These are phyloP conservation scores for Yponomeuta cagnagella DNA, from an alignment of 2,888 invertebrate species.

Conservation along the genomic window DNA sequence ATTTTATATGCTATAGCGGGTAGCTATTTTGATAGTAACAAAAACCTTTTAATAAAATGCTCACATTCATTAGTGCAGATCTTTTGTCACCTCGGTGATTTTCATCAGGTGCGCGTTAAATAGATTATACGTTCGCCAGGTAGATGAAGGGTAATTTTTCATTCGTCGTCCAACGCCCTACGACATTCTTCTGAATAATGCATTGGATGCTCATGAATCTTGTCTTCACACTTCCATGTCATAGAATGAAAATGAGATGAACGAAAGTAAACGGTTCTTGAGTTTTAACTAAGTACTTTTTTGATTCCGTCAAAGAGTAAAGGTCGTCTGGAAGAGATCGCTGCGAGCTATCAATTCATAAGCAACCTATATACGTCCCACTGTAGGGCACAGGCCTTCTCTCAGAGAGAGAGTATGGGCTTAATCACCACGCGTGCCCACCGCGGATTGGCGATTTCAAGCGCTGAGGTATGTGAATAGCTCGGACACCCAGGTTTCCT, in stretches of 20 bases:
- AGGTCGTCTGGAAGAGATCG: too few relatives aligned
- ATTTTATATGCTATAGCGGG: too few relatives aligned
- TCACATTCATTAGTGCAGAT: not conserved
- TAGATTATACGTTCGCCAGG: not conserved
- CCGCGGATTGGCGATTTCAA: too few relatives aligned
- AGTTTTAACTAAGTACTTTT: not conserved
- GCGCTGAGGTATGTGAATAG: too few relatives aligned
- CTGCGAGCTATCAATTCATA: too few relatives aligned
- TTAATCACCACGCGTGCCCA: too few relatives aligned
- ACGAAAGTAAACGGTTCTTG: not conserved
- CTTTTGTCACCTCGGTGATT: constrained; percentile 5
- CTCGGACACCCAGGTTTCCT: too few relatives aligned
- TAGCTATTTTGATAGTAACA: not conserved
- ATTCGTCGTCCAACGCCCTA: constrained; percentile 29
- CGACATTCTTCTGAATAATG: constrained; percentile 37
- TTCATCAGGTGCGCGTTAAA: constrained; percentile 1
- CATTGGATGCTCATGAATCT: constrained; percentile 22
- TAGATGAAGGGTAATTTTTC: constrained; percentile 26
- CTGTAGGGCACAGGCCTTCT: too few relatives aligned
- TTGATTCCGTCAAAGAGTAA: too few relatives aligned
- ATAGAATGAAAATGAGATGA: not conserved
- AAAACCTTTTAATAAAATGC: not conserved
- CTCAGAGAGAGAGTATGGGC: too few relatives aligned
- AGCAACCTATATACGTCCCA: too few relatives aligned
- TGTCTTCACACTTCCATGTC: not conserved